Evolutionary conservation across 2,888 invertebrate genomes (phyloP).

Genomic region (Epistrophe eligans): DNA sequence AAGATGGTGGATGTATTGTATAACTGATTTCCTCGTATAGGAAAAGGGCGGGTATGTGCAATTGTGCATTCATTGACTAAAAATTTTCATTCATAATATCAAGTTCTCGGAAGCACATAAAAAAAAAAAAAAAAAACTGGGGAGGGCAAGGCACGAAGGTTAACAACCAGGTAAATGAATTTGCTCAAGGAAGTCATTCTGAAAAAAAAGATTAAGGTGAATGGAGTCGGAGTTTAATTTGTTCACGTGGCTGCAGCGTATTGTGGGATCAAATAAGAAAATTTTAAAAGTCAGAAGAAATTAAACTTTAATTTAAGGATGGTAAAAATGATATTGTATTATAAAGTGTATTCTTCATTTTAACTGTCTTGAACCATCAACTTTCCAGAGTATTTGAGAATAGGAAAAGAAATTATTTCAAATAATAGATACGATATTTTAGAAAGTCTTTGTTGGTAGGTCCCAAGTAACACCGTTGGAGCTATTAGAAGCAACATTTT

Average conservation of each 20-base stretch:
- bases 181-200: neutral
- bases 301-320: no score
- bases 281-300: neutral
- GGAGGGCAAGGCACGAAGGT: constrained; percentile 30
- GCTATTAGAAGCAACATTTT: no score
- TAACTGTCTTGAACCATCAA: no score
- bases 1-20: constrained; percentile 17
- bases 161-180: constrained; percentile 28
- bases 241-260: neutral
- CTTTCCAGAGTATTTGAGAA: no score
- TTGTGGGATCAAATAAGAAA: neutral
- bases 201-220: neutral
- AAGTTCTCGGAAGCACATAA: neutral
- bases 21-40: neutral
- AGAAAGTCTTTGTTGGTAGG: no score
- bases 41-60: neutral
- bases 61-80: constrained; percentile 59
- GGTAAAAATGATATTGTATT: no score
- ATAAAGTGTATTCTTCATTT: no score
- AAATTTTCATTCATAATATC: constrained; percentile 56
- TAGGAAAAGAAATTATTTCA: no score
- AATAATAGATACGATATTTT: no score
- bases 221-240: neutral
- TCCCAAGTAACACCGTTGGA: no score
- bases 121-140: neutral